Evolutionary conservation across 2,113 vertebrate genomes (phyloP), one percentile per base, ranked within the genome.

Genomic region (Amia ocellicauda): DNA sequence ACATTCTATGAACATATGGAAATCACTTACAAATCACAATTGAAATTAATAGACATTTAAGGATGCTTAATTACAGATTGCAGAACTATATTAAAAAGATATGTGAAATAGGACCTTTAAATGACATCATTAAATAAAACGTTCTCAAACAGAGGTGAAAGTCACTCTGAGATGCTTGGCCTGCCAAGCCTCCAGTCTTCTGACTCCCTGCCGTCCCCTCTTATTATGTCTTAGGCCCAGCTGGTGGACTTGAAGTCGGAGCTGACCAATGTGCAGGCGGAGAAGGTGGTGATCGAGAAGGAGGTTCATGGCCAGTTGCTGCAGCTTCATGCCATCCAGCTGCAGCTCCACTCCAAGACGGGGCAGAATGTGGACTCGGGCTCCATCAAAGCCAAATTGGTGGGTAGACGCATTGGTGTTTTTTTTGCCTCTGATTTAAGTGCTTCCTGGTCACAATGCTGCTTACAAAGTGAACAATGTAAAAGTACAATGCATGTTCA

Each of bases 291-390:
- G 1, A 53, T 96, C 63, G 96, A 98, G 55, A 90, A 92, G 71
- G 96, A 98, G 80, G 93, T 99, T 16, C 96, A 98, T 0, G 93
- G 95, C 70, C 95, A 98, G 65, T 92, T 99, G 14, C 76, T 95
- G 49, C 93, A 95, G 22, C 73, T 95, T 9, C 93, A 99, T 1
- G 88, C 96, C 17, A 80, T 98, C 63, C 97, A 99, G 59, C 91
- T 99, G 63, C 94, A 99, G 78, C 90, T 99, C 0, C 94, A 95
- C 27, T 85, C 91, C 66, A 95, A 97, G 81, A 91, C 93, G 2
- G 94, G 96, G 2, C 93, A 93, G 72, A 79, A 62, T 5, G 88
- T 90, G 42, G 95, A 99, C 76, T 98, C 97, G 0, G 91, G 93
- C 52, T 86, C 86, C 72, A 97, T 98, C 81, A 98, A 97, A 67